Conservation (phyloP, 2,888 invertebrate species). For the Mayetiola destructor region DNA sequence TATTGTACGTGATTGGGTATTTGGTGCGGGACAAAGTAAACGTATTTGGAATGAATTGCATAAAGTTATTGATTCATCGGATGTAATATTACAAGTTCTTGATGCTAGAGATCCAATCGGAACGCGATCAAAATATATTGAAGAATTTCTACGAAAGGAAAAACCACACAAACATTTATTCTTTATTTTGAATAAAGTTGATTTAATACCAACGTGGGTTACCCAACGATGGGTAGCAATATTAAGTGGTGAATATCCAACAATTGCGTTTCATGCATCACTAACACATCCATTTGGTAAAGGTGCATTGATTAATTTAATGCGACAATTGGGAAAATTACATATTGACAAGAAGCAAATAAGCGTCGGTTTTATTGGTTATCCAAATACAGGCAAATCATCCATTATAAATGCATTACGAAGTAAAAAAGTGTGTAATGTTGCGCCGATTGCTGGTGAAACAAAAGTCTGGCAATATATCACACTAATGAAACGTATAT, state of each 20-base stretch:
- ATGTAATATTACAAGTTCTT: slow-evolving; percentile 88
- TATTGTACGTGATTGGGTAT: slow-evolving; percentile 81
- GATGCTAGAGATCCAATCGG: slow-evolving; percentile 97
- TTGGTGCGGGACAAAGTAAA: slow-evolving; percentile 89
- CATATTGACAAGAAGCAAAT: slow-evolving; percentile 97
- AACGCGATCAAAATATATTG: slow-evolving; percentile 82
- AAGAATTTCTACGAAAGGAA: slow-evolving; percentile 83
- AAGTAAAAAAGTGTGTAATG: slow-evolving; percentile 96
- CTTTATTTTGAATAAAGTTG: slow-evolving; percentile 93
- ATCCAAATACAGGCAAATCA: slow-evolving; percentile 97
- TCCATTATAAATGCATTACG: slow-evolving; percentile 94
- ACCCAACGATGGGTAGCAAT: slow-evolving; percentile 96
- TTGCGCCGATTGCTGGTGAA: slow-evolving; percentile 95
- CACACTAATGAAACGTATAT: slow-evolving; percentile 92
- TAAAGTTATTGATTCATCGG: slow-evolving; percentile 97
- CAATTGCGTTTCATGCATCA: slow-evolving; percentile 97
- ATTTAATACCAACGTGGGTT: slow-evolving; percentile 90
- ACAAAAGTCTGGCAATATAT: slow-evolving; percentile 99
- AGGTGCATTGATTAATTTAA: slow-evolving; percentile 87
- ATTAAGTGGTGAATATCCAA: slow-evolving; percentile 88
- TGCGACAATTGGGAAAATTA: slow-evolving; percentile 88
- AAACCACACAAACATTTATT: slow-evolving; percentile 95
- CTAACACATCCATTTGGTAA: slow-evolving; percentile 96
- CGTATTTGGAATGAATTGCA: slow-evolving; percentile 98
- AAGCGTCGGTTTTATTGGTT: slow-evolving; percentile 96